Evolutionary conservation across 2,888 invertebrate species (phyloP).

Genomic region (Tachina lurida): DNA sequence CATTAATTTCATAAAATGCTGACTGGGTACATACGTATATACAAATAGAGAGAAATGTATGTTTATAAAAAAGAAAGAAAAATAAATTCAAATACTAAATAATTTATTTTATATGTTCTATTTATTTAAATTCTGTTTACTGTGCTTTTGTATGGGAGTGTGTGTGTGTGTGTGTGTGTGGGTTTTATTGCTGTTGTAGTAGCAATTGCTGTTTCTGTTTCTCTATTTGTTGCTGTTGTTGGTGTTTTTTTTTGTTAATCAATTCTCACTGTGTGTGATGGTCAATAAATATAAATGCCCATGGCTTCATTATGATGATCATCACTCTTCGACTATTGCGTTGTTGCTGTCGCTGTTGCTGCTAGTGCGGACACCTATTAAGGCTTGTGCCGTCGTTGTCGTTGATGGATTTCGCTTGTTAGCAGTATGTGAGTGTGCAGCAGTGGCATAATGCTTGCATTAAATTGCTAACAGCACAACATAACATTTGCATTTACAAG

Average conservation of each 20-base stretch:
- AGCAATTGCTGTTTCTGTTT: constrained; percentile 5
- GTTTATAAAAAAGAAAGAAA: background rate
- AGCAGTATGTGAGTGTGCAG: constrained; percentile 2
- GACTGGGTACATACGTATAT: background rate
- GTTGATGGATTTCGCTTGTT: constrained; percentile 43
- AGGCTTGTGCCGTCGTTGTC: constrained; percentile 3
- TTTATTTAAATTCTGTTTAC: constrained; percentile 21
- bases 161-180: background rate
- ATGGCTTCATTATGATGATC: constrained; percentile 62
- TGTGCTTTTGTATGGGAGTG: background rate
- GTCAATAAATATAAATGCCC: constrained; percentile 64
- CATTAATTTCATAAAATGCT: too few species aligned
- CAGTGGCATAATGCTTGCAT: constrained; percentile 56
- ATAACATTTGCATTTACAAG: constrained; percentile 66
- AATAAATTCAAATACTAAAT: constrained; percentile 54
- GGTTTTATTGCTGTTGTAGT: constrained; percentile 17
- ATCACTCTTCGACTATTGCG: constrained; percentile 51
- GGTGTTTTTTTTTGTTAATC: constrained; percentile 54
- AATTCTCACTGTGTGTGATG: constrained; percentile 62
- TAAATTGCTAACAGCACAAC: constrained; percentile 63
- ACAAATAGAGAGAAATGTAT: background rate
- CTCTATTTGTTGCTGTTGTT: background rate
- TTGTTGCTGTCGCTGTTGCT: background rate
- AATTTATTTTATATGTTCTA: constrained; percentile 59
- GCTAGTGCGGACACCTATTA: constrained; percentile 21